Evolutionary conservation across 2,797 vertebrate genomes (phyloP), one percentile per base, ranked within the genome.

Genomic region (Rhinogobio ventralis): DNA sequence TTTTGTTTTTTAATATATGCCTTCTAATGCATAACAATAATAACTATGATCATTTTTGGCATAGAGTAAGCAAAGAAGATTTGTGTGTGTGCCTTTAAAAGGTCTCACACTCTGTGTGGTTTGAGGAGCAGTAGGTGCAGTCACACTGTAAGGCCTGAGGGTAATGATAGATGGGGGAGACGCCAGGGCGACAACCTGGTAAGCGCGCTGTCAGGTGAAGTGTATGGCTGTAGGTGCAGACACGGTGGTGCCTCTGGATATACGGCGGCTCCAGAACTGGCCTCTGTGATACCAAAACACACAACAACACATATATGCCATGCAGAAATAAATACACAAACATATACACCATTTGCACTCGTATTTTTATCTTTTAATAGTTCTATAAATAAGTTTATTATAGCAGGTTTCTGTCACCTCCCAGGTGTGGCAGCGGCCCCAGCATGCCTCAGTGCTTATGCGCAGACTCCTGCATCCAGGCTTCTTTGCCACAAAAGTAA

Each of bases 401-500:
- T 19, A 23, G 30, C 79, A 80, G 30, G 64, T 55, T 83, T 10
- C n/a, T 6, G 62, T 69, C 92, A 95, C 94, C 95, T 95, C 95
- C 95, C 95, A 95, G 82, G 95, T 95, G 89, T 94, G 92, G 85
- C 94, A 95, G 88, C 94, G 93, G 74, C 94, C 95, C 94, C 95
- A 96, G 89, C 94, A 95, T 84, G 94, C 94, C 87, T 95, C 93
- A 0, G 95, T 95, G 85, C 89, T 92, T 86, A 95, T 89, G 57
- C 89, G 92, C 84, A 93, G 89, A 0, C 91, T 91, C 66, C 86
- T 93, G 89, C 94, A 95, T 84, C 95, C 94, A 0, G 94, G 94
- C 86, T 95, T 95, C 78, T 94, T 93, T 30, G 93, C 95, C 84
- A 94, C 86, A 9, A 95, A 95, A 81, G 93, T 91, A 88, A 95